Evolutionary conservation across 35 echinoderm and acorn worm species (phyloP), one percentile per base, ranked within the genome.

Genomic region (Heliocidaris tuberculata): DNA sequence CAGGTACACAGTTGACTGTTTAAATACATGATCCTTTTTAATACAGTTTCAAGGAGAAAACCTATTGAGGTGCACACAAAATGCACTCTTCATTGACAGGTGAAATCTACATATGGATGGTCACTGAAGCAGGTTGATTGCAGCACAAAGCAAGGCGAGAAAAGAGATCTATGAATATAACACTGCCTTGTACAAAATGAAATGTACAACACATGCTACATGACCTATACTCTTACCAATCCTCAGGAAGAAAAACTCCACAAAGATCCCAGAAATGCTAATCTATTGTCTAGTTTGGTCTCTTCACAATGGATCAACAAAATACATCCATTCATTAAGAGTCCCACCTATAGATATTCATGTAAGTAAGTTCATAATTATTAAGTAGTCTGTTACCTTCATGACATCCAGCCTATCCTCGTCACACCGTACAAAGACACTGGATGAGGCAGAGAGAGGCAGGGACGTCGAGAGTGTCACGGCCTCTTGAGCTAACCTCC

Each of bases 391-490:
- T 1, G 6, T 88, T 89, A 99, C 98, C 98, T 99, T 99, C 98
- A 99, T 99, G 31, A 99, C 96, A 96, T 99, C 98, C 24, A 99
- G 89, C 30, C 98, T 94, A 42, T 99, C 98, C 48, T 99, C 98
- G 91, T 99, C 98, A 95, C 98, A 99, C 19, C 98, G 86, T 0
- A 99, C 98, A 97, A 97, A 99, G 48, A 99, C 98, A 54, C 94
- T 97, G 27, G 98, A 99, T 60, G 94, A 95, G 27, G 98, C 96
- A 35, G 98, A 97, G 2, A 99, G 97, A 42, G 98, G 98, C 47
- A 99, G 96, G n/a, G 98, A 99, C 2, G 97, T 99, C 49, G 98
- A 99, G 31, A 97, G 95, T 27, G 98, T 97, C 0, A 99, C 98
- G 2, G 97, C 98, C 88, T 99, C 98, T 93, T 99, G 98, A 32